Evolutionary conservation across 2,888 invertebrate genomes (phyloP).

Genomic region (Chouioia cunea): DNA sequence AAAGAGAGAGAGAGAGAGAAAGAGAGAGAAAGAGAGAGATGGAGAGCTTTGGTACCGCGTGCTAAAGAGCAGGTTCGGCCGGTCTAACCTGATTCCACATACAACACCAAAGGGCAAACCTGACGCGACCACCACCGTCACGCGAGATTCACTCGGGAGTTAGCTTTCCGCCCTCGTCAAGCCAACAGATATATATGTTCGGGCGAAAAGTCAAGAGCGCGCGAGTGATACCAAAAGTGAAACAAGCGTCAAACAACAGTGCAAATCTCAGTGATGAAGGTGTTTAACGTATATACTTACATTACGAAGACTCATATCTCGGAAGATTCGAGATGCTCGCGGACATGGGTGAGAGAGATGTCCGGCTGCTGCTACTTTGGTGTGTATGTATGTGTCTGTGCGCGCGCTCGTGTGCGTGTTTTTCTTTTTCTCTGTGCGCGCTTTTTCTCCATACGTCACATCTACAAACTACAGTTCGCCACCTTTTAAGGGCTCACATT

Average conservation of each 20-base stretch:
- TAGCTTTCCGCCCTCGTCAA: too few species aligned
- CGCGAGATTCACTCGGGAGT: slow-evolving; percentile 40
- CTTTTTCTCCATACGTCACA: slow-evolving; percentile 19
- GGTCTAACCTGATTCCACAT: slow-evolving; percentile 68
- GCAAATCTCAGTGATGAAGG: neutral
- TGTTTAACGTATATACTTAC: slow-evolving; percentile 41
- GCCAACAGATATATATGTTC: neutral
- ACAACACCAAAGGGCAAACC: slow-evolving; percentile 42
- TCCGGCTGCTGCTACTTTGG: slow-evolving; percentile 6
- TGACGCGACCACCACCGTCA: slow-evolving; percentile 34
- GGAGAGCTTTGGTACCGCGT: slow-evolving; percentile 48
- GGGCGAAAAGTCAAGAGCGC: neutral
- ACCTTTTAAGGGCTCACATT: slow-evolving; percentile 62
- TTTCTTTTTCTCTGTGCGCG: slow-evolving; percentile 29
- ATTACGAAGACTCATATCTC: slow-evolving; percentile 47
- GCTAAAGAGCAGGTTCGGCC: slow-evolving; percentile 68
- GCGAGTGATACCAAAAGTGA: neutral
- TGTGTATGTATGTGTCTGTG: slow-evolving; percentile 1
- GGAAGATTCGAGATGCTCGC: slow-evolving; percentile 38
- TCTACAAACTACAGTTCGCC: slow-evolving; percentile 65
- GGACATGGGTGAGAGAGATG: slow-evolving; percentile 25
- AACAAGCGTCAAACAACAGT: neutral
- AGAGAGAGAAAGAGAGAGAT: slow-evolving; percentile 53
- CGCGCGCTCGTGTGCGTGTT: too few species aligned
- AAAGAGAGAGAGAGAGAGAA: slow-evolving; percentile 48